phyloP scores from a whole-genome alignment of 92 coral and sea anemone genomes.

The Siderastrea radians region DNA sequence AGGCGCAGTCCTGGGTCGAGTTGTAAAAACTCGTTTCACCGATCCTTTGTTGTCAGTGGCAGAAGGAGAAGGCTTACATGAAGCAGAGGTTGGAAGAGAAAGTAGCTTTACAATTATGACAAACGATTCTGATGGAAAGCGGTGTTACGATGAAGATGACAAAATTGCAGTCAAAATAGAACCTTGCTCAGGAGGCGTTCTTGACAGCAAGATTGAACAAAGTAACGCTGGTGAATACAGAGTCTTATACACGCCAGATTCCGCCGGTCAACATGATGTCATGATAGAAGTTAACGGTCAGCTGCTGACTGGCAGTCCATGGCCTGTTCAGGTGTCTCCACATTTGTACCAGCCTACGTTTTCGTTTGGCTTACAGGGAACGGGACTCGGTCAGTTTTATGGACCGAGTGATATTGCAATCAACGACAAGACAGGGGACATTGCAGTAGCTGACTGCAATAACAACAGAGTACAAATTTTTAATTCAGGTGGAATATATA shows the following conservation, averaged over 20 bases:
- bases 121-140: slow-evolving; percentile 49
- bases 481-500: not conserved
- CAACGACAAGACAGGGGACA: not conserved
- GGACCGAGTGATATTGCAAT: not conserved
- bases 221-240: slow-evolving; percentile 50
- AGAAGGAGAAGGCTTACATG: slow-evolving; percentile 53
- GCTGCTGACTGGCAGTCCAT: slow-evolving; percentile 60
- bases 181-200: slow-evolving; percentile 5
- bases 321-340: slow-evolving; percentile 46
- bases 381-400: not conserved
- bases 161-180: slow-evolving; percentile 40
- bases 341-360: not conserved
- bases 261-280: slow-evolving; percentile 57
- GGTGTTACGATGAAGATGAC: slow-evolving; percentile 60
- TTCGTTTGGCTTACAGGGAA: not conserved
- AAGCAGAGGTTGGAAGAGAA: slow-evolving; percentile 22
- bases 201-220: slow-evolving; percentile 26
- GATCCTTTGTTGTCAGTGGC: slow-evolving; percentile 47
- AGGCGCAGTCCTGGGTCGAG: slow-evolving; percentile 28
- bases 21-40: slow-evolving; percentile 44
- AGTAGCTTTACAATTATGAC: slow-evolving; percentile 48
- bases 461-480: not conserved
- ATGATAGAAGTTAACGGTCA: slow-evolving; percentile 49
- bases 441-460: not conserved
- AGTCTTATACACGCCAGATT: slow-evolving; percentile 50